These are phyloP conservation scores for Drosophila formosana DNA, from an alignment of 2,888 invertebrate species.

Conservation along the genomic window DNA sequence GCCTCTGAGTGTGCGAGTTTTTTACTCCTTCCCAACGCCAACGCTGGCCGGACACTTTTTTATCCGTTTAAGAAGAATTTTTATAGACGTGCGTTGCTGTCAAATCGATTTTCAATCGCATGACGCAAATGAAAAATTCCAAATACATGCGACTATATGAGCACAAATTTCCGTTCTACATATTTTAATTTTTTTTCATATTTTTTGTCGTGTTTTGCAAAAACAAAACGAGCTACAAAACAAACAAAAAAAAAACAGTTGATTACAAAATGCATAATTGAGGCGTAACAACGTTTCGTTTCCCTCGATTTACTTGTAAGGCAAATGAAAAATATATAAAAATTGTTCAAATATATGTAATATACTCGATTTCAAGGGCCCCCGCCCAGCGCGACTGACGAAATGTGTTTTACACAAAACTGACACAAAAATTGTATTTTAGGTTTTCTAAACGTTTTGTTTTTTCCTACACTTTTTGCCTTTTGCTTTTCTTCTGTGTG, in stretches of 20 bases:
- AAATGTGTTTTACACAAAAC: conserved; percentile 30
- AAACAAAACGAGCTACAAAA: background rate
- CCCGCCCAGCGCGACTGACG: conserved; percentile 20
- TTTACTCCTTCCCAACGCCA: conserved; percentile 10
- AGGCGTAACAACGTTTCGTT: conserved; percentile 43
- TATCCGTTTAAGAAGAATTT: conserved; percentile 21
- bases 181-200: background rate
- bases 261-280: conserved; percentile 37
- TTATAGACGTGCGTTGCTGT: conserved; percentile 33
- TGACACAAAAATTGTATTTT: conserved; percentile 29
- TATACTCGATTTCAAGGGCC: conserved; percentile 37
- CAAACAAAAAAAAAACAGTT: conserved; percentile 2
- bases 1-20: background rate
- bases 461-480: conserved; percentile 15
- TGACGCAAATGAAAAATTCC: conserved; percentile 47
- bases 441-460: background rate
- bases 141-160: conserved; percentile 2
- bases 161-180: conserved; percentile 2
- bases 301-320: conserved; percentile 38
- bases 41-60: conserved; percentile 16
- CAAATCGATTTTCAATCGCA: conserved; percentile 55
- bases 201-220: conserved; percentile 1
- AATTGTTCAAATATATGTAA: conserved; percentile 18
- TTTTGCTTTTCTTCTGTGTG: background rate
- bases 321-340: conserved; percentile 9